Conservation (phyloP, 2,888 invertebrate genomes). For the Sicus ferrugineus region DNA sequence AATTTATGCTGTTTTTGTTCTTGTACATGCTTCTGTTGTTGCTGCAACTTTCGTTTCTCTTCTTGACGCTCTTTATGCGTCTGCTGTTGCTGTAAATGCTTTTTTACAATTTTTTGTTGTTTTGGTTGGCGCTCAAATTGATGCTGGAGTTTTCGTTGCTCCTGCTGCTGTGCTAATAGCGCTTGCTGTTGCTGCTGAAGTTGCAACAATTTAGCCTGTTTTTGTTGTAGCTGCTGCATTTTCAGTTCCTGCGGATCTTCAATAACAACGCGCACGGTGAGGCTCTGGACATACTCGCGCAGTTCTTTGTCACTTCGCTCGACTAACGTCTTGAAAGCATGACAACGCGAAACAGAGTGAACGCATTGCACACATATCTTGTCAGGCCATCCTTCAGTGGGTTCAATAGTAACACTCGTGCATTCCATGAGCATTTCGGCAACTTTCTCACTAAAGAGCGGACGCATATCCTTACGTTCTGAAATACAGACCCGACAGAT, state of each 20-base stretch:
- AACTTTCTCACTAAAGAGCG: slow-evolving; percentile 71
- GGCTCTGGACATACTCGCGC: slow-evolving; percentile 65
- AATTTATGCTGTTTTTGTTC: slow-evolving; percentile 44
- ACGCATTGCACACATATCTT: slow-evolving; percentile 73
- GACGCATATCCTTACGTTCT: slow-evolving; percentile 73
- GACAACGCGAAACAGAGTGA: slow-evolving; percentile 72
- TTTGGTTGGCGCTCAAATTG: slow-evolving; percentile 37
- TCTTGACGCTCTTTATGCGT: slow-evolving; percentile 41
- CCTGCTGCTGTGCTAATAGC: slow-evolving; percentile 35
- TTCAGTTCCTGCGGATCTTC: slow-evolving; percentile 53
- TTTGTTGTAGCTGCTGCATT: slow-evolving; percentile 35
- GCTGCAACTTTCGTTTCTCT: slow-evolving; percentile 35
- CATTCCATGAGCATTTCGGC: slow-evolving; percentile 74
- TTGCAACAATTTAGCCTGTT: slow-evolving; percentile 33
- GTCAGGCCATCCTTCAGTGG: slow-evolving; percentile 70
- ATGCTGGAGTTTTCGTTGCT: slow-evolving; percentile 40
- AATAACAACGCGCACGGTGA: slow-evolving; percentile 60
- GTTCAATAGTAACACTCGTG: slow-evolving; percentile 70
- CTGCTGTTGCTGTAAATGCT: slow-evolving; percentile 47
- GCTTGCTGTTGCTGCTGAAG: slow-evolving; percentile 36
- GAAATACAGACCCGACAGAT: slow-evolving; percentile 72
- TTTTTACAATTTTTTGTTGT: slow-evolving; percentile 40
- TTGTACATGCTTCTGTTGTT: slow-evolving; percentile 37
- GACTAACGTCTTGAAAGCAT: slow-evolving; percentile 71
- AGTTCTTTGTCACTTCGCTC: slow-evolving; percentile 70